A percentile compares a stretch with the other conserved stretches of the same genome.
These are phyloP conservation scores for Bufo bufo DNA, from an alignment of 2,113 vertebrate species.

Conservation along the genomic window DNA sequence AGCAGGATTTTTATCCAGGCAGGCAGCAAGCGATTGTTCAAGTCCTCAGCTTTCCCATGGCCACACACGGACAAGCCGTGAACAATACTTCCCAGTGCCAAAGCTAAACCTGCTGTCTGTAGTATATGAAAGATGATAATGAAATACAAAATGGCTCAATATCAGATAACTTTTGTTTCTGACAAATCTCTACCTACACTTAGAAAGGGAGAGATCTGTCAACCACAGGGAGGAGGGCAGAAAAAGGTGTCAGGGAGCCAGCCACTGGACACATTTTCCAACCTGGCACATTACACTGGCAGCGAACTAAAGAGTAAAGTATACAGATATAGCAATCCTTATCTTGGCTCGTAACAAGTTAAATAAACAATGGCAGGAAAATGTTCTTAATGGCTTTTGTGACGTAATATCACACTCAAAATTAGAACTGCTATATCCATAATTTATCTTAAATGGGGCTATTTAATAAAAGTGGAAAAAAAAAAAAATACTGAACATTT, in stretches of 20 bases:
- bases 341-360: too few species aligned
- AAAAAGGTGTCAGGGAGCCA: neutral
- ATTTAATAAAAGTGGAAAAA: too few species aligned
- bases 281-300: too few species aligned
- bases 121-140: neutral
- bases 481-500: too few species aligned
- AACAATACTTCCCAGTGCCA: slow-evolving; percentile 84
- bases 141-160: neutral
- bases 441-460: too few species aligned
- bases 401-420: too few species aligned
- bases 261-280: neutral
- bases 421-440: too few species aligned
- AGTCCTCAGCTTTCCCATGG: slow-evolving; percentile 90
- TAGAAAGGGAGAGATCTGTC: neutral
- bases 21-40: slow-evolving; percentile 81
- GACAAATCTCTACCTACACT: neutral
- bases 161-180: neutral
- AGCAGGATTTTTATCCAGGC: slow-evolving; percentile 88
- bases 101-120: slow-evolving; percentile 90
- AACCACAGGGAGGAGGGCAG: neutral
- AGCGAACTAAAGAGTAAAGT: too few species aligned
- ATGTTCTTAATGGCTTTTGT: too few species aligned
- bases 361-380: too few species aligned
- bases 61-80: slow-evolving; percentile 86
- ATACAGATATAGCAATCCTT: too few species aligned